Evolutionary conservation across 2,888 invertebrate genomes (phyloP), one percentile per base, ranked within the genome.

Genomic region (Trissolcus japonicus): DNA sequence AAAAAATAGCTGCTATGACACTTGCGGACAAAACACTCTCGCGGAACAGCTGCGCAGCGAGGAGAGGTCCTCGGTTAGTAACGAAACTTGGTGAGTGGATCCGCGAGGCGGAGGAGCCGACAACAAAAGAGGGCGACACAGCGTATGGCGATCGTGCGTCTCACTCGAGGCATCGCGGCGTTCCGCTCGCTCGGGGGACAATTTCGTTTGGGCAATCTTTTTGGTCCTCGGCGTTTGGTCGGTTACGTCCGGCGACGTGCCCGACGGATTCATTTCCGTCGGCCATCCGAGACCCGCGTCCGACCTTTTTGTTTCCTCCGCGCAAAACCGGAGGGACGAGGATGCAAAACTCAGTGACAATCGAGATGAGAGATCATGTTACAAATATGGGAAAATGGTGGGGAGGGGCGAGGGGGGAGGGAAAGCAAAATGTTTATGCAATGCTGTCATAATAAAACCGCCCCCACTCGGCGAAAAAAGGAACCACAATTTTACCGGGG

Each of bases 61-160:
- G 43, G 16, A 41, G 29, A 68, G 19, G 59, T 46, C 46, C 68
- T 60, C 68, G 60, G 60, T 60, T 68, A 68, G 60, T 68, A 68
- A 68, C 59, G 11, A 53, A 46, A 54, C 67, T 50, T 66, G 56
- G 46, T 16, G 46, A 46, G 46, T 16, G 46, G 14, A 41, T 67
- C 59, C 53, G 62, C 61, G 67, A 25, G 41, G 35, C 46, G 41
- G 48, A 54, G 50, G 35, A 69, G 53, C 48, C 16, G 61, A 61
- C 48, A 69, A 69, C 68, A 68, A 69, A 60, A 69, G 68, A 69
- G 68, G 61, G 68, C 68, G 68, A 68, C 35, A 35, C 35, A 35
- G 35, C 35, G 35, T 35, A 9, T 11, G 35, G 9, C 9, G 35
- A 35, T 35, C 35, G 35, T 35, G 35, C 35, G 35, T 35, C 35